Conservation (phyloP, 2,113 vertebrate genomes). For the Hippolais icterina region DNA sequence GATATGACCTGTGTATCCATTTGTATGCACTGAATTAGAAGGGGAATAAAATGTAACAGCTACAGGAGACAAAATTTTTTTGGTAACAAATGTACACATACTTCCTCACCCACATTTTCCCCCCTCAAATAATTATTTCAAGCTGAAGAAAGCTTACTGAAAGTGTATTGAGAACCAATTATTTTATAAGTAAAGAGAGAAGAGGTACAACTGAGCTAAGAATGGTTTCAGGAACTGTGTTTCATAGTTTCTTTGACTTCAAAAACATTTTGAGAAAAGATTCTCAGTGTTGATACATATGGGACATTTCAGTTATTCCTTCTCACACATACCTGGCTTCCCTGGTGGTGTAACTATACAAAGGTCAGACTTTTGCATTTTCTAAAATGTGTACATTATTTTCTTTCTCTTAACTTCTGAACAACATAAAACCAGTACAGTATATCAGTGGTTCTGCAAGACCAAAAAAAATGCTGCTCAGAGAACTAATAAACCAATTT, state of each 20-base stretch:
- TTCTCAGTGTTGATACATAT: background rate
- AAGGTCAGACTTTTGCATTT: background rate
- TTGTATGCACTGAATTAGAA: background rate
- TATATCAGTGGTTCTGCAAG: background rate
- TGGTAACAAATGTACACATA: background rate
- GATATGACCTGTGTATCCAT: background rate
- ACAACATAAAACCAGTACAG: background rate
- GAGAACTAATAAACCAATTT: background rate
- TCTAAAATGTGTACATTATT: background rate
- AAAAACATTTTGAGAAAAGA: background rate
- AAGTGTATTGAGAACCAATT: background rate
- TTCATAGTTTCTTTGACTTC: background rate
- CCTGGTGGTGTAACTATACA: background rate
- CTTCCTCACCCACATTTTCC: fast-evolving
- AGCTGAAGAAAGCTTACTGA: background rate
- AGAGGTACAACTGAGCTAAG: background rate
- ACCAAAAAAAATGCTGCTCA: background rate
- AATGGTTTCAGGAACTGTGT: background rate
- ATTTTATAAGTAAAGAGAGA: background rate
- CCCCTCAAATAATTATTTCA: background rate
- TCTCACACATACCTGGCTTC: background rate
- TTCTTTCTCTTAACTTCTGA: background rate
- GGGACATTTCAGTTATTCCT: background rate
- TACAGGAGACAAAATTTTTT: background rate
- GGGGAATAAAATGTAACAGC: background rate